These are phyloP conservation scores for Paralinhomoeus sp. DNA, from an alignment of 2,888 invertebrate species.

Conservation along the genomic window DNA sequence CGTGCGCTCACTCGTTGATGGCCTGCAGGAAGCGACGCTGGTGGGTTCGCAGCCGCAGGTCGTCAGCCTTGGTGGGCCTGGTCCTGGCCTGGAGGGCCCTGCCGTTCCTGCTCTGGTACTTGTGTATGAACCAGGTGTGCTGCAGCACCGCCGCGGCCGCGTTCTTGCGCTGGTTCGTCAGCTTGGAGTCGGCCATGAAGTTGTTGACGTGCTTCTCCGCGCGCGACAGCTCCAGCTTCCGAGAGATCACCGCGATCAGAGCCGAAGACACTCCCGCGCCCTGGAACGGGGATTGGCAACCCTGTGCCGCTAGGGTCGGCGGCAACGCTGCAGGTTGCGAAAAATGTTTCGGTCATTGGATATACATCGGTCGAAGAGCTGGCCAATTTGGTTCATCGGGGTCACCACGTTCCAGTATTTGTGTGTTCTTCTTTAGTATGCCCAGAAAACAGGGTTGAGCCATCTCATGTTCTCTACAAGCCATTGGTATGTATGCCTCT, in stretches of 20 bases:
- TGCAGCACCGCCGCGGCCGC: constrained; percentile 95
- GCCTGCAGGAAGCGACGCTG: constrained; percentile 94
- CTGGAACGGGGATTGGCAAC: constrained; percentile 34
- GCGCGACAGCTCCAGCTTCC: constrained; percentile 79
- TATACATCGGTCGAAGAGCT: no score
- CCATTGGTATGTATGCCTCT: no score
- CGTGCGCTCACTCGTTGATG: constrained; percentile 86
- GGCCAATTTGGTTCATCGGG: no score
- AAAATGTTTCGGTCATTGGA: no score
- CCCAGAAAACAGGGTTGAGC: no score
- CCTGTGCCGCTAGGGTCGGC: background rate
- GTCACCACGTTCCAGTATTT: no score
- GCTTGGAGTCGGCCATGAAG: constrained; percentile 99
- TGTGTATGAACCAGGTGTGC: constrained; percentile 98
- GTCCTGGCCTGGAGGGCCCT: no score
- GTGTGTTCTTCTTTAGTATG: no score
- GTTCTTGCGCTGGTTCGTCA: constrained; percentile 98
- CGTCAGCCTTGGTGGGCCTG: constrained; percentile 1
- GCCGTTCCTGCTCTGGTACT: constrained; percentile 55
- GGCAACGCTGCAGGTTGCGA: background rate
- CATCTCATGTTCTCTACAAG: no score
- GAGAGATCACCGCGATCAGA: constrained; percentile 92
- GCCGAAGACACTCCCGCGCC: constrained; percentile 97
- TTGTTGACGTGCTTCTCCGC: constrained; percentile 99
- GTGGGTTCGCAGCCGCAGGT: constrained; percentile 55